Evolutionary conservation across 2,113 vertebrate species (phyloP), one percentile per base, ranked within the genome.

Genomic region (Hyla sarda): DNA sequence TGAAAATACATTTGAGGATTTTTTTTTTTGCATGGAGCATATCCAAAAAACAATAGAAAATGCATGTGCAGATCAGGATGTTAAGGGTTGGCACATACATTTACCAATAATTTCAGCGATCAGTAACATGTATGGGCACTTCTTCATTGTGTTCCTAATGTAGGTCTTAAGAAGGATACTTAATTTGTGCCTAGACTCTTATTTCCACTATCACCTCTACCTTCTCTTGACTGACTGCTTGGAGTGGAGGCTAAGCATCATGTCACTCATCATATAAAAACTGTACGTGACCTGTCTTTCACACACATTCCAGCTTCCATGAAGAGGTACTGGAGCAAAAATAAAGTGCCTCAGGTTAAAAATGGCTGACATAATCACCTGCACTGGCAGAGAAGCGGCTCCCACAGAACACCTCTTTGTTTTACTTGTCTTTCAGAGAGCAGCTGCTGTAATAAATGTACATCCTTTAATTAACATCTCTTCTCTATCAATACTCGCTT

Each of bases 391-490:
- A 45, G 41, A 72, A 45, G 48, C 21, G 0, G 3, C 50, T 30
- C 65, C 34, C 23, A 80, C 84, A 58, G 56, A 79, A 80, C 48
- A 7, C 47, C 54, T 71, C 84, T 56, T 86, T 86, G 84, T 86
- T 71, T 85, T 25, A 11, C 45, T 28, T 16, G 17, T 58, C 58
- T 78, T 52, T 19, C 60, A 71, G 62, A 79, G 62, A 86, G 47
- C 84, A 86, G 84, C 84, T 86, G 84, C 76, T 50, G 62, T 34
- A 77, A 65, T 84, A 84, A 77, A 84, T 41, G 41, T 50, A 80
- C 75, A 86, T 80, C 76, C 76, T 86, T 86, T 86, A 86, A 79
- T 80, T 86, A 71, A n/a, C 62, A 78, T 72, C 60, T 30, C 30
- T 60, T 79, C 21, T 80, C 41, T 80, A 80, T 86, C 75, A 86